A percentile compares a stretch with the other conserved stretches of the same genome.
phyloP scores from a whole-genome alignment of 2,797 vertebrate species.

The Fringilla coelebs region DNA sequence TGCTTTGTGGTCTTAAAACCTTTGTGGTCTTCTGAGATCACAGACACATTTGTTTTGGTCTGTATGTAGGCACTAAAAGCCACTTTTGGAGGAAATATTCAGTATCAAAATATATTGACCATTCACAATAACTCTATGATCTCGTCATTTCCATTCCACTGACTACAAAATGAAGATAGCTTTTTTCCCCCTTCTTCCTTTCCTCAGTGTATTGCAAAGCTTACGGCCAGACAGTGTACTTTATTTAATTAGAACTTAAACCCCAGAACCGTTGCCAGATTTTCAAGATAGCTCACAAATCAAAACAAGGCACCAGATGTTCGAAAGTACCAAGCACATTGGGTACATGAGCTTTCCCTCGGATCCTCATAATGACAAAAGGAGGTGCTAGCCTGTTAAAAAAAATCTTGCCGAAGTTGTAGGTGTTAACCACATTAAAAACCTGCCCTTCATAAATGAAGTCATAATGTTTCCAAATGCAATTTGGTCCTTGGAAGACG shows the following conservation, averaged over 20 bases:
- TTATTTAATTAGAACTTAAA: conserved; percentile 42
- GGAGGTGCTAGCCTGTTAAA: background rate
- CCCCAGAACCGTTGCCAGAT: conserved; percentile 11
- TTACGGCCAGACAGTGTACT: background rate
- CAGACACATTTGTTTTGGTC: background rate
- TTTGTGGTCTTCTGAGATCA: background rate
- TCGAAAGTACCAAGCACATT: conserved; percentile 1
- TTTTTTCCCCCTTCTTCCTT: rapidly evolving
- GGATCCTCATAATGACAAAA: background rate
- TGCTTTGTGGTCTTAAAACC: background rate
- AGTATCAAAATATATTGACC: background rate
- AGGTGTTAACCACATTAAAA: background rate
- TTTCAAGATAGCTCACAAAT: conserved; percentile 32
- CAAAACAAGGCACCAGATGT: conserved; percentile 41
- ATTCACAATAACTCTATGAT: background rate
- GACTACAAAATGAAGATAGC: background rate
- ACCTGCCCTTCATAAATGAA: background rate
- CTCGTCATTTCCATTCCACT: background rate
- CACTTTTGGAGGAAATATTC: background rate
- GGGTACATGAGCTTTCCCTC: background rate
- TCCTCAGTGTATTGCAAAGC: background rate
- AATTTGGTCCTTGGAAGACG: background rate
- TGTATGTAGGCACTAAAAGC: background rate
- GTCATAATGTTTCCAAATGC: background rate
- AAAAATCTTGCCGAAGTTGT: background rate